Evolutionary conservation across 2,113 vertebrate species (phyloP).

Genomic region (Phyllostomus hastatus): DNA sequence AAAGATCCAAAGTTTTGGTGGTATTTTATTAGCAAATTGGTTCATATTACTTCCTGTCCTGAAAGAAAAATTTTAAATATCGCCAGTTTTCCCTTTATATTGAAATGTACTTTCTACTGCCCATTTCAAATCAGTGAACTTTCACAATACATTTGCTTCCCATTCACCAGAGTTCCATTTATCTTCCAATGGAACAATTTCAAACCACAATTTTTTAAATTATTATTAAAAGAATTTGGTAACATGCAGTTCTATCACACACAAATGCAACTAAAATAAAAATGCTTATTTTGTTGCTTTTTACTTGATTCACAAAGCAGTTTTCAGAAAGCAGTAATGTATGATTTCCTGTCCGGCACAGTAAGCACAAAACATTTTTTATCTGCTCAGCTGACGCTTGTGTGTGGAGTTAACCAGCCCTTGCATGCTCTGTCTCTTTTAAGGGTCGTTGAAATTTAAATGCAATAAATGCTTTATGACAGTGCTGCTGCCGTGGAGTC

Average conservation of each 20-base stretch:
- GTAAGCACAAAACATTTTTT: not conserved
- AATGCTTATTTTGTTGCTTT: not conserved
- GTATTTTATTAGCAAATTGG: not conserved
- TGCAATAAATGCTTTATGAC: constrained; percentile 70
- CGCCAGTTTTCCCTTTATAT: not conserved
- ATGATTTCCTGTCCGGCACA: not conserved
- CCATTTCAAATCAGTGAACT: not conserved
- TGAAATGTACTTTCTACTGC: not conserved
- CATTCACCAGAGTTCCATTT: not conserved
- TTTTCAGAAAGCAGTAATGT: not conserved
- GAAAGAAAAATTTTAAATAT: not conserved
- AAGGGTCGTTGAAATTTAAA: constrained; percentile 62
- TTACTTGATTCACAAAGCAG: not conserved
- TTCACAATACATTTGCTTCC: not conserved
- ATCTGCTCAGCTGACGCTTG: constrained; percentile 32
- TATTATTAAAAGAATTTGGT: not conserved
- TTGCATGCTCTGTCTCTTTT: constrained; percentile 39
- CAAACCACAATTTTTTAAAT: not conserved
- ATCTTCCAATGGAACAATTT: not conserved
- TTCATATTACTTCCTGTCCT: not conserved
- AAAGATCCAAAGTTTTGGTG: not conserved
- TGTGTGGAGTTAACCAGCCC: not conserved
- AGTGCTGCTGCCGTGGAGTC: constrained; percentile 57
- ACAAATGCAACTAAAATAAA: not conserved
- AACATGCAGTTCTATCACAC: not conserved